Evolutionary conservation across 2,888 invertebrate species (phyloP).

Genomic region (Amiota communis): DNA sequence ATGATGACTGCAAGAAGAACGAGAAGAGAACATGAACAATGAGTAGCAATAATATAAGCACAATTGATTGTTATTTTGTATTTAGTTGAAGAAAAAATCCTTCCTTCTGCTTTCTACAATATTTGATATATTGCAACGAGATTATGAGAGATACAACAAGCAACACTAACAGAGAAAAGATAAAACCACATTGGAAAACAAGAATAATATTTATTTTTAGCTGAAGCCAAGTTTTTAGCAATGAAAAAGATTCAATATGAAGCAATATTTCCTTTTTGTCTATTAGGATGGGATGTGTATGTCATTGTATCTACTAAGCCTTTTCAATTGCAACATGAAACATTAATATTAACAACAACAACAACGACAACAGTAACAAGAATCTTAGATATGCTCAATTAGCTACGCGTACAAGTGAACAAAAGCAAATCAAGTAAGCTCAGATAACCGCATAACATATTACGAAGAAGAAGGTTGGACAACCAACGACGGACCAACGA

Average conservation of each 20-base stretch:
- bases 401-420: conserved; percentile 9
- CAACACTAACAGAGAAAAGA: conserved; percentile 1
- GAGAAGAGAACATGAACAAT: neutral
- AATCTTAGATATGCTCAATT: conserved; percentile 33
- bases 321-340: too few relatives aligned
- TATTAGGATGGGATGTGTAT: too few relatives aligned
- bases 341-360: conserved; percentile 14
- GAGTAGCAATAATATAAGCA: conserved; percentile 1
- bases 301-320: too few relatives aligned
- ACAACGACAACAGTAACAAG: conserved; percentile 11
- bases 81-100: conserved; percentile 4
- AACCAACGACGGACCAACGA: too few relatives aligned
- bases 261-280: too few relatives aligned
- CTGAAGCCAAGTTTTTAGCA: too few relatives aligned
- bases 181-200: neutral
- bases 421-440: conserved; percentile 19
- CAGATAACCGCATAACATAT: conserved; percentile 7
- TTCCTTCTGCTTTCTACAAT: too few relatives aligned
- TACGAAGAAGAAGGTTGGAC: too few relatives aligned
- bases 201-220: neutral
- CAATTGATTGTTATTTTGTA: conserved; percentile 24
- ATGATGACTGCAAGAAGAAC: neutral
- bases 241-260: too few relatives aligned
- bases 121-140: conserved; percentile 17
- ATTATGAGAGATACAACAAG: conserved; percentile 4